Conservation (phyloP, 1,140 invertebrate genomes). For the Drosophila mayri region DNA sequence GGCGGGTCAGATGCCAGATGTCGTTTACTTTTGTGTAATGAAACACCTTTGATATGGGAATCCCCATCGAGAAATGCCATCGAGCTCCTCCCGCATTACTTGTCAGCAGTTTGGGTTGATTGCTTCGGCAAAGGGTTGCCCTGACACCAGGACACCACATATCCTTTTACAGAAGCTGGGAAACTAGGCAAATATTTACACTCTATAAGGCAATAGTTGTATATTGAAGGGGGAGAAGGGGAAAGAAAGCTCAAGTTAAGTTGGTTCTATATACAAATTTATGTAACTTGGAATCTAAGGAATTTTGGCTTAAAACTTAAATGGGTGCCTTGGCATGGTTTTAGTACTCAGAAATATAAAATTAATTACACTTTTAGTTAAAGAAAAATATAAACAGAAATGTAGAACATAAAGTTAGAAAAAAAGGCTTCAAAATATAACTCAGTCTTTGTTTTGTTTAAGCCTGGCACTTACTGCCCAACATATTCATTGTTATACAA, state of each 20-base stretch:
- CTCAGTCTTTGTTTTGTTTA: not conserved
- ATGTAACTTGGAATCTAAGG: not conserved
- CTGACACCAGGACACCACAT: constrained; percentile 10
- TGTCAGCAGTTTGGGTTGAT: constrained; percentile 56
- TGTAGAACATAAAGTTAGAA: not conserved
- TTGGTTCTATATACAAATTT: not conserved
- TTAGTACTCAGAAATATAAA: not conserved
- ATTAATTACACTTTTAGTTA: not conserved
- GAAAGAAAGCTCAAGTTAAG: not conserved
- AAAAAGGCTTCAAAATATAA: not conserved
- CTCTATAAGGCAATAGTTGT: constrained; percentile 35
- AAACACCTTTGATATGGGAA: constrained; percentile 45
- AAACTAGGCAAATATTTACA: constrained; percentile 48
- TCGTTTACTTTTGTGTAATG: constrained; percentile 40
- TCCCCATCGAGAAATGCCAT: constrained; percentile 23
- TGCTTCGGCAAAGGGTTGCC: constrained; percentile 34
- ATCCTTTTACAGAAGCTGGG: constrained; percentile 1
- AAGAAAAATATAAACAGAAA: too few species aligned
- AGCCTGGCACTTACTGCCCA: not conserved
- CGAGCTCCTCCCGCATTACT: constrained; percentile 14
- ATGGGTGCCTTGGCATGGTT: too few species aligned
- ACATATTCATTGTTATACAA: not conserved
- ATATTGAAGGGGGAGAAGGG: not conserved
- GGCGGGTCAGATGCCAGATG: constrained; percentile 26
- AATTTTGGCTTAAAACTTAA: not conserved